Evolutionary conservation across 2,113 vertebrate genomes (phyloP).

Genomic region (Galemys pyrenaicus): DNA sequence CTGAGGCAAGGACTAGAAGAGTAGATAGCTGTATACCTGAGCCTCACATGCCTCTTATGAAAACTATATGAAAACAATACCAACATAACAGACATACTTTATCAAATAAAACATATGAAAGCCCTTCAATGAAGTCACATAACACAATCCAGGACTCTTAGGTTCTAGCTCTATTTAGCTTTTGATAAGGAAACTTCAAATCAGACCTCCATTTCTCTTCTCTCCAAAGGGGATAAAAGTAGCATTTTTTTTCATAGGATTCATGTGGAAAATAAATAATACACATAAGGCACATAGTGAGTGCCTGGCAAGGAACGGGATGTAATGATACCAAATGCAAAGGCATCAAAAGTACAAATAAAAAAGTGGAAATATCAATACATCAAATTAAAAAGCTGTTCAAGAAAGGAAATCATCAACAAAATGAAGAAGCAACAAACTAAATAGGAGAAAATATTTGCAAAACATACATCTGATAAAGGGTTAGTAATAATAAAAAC

Average conservation of each 20-base stretch:
- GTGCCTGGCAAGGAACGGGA: neutral
- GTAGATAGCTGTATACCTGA: neutral
- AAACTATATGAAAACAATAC: neutral
- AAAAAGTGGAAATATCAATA: neutral
- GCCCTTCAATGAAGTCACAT: neutral
- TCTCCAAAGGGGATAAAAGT: neutral
- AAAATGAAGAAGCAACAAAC: neutral
- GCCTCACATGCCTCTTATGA: neutral
- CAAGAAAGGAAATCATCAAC: neutral
- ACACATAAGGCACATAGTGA: neutral
- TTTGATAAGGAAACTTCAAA: neutral
- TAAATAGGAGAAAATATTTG: neutral
- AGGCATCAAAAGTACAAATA: neutral
- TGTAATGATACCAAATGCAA: neutral
- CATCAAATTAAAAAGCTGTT: neutral
- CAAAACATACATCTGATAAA: neutral
- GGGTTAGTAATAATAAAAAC: neutral
- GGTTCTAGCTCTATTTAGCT: neutral
- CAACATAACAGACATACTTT: neutral
- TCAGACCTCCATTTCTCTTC: neutral
- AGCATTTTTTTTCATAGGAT: neutral
- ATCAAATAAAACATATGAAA: neutral
- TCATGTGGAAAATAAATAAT: constrained; percentile 1
- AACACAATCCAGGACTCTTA: neutral
- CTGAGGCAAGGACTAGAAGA: neutral